These are phyloP conservation scores for Alectura lathami DNA, from an alignment of 2,113 vertebrate genomes.

Conservation along the genomic window DNA sequence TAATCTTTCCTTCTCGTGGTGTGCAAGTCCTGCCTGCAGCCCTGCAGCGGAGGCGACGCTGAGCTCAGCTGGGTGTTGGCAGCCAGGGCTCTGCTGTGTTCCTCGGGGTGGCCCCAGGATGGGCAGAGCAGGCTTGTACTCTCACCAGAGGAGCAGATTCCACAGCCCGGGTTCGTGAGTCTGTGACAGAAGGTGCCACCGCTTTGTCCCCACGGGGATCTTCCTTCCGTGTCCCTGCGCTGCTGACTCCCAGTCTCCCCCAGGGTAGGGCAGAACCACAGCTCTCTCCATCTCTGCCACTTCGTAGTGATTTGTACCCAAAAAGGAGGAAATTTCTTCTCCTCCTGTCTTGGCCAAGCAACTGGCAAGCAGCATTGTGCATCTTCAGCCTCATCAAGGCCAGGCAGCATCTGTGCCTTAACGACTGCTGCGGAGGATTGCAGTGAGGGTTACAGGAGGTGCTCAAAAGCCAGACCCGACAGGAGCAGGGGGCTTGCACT, in stretches of 20 bases:
- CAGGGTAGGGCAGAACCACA: not conserved
- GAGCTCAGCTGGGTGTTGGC: not conserved
- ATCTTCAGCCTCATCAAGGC: not conserved
- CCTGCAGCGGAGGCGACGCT: not conserved
- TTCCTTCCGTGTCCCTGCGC: not conserved
- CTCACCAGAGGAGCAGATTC: not conserved
- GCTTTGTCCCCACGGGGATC: accelerated
- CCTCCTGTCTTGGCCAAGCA: not conserved
- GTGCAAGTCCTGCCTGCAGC: not conserved
- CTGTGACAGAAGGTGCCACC: not conserved
- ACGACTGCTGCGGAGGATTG: not conserved
- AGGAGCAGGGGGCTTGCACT: not conserved
- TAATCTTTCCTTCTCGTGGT: not conserved
- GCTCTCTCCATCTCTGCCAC: not conserved
- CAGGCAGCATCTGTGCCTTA: slow-evolving; percentile 39
- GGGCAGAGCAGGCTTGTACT: not conserved
- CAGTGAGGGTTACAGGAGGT: not conserved
- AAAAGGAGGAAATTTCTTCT: not conserved
- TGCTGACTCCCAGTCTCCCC: accelerated
- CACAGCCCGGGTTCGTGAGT: accelerated
- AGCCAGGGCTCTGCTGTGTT: accelerated
- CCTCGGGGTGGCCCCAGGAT: not conserved
- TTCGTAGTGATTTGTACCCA: accelerated
- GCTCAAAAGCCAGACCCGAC: not conserved
- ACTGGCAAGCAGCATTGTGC: not conserved